Evolutionary conservation across 2,113 vertebrate species (phyloP), one percentile per base, ranked within the genome.

Genomic region (Prionailurus viverrinus): DNA sequence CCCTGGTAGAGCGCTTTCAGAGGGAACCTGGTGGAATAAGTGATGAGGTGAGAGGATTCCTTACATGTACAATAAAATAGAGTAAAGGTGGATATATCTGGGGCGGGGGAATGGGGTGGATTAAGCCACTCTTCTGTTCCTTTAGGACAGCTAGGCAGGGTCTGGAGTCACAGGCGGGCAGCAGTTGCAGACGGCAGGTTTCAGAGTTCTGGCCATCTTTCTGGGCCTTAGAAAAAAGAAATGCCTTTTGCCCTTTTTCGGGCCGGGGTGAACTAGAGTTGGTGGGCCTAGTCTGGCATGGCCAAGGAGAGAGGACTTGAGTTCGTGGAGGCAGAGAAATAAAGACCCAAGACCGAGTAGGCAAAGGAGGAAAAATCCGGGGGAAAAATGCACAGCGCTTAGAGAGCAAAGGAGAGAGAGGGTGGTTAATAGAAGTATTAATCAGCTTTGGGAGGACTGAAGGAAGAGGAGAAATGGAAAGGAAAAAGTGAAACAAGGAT

Each of bases 11-110:
- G 45, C 5, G 48, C 68, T 97, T 96, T 55, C 84, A 89, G 41
- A 93, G 79, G 69, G n/a, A 95, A 71, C 51, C 8, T 63, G 71
- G 23, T 85, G 76, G 58, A 89, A 48, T 53, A 31, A 80, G 58
- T 25, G 91, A 91, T 21, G 73, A 94, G 97, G 96, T 97, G 55
- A 98, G 96, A 90, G 63, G 81, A 89, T 68, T 81, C 25, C 29
- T 89, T 84, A 48, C 3, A 16, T 73, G 31, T 89, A 27, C 31
- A 45, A 3, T 76, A 36, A 89, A 81, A 66, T 53, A 85, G 58
- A 41, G 83, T 48, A 33, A 79, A 55, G 21, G 51, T 88, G 29
- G 15, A 25, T 7, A 11, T 23, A 1, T 61, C 33, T 21, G 15
- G 61, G 19, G 25, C 1, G 45, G 45, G 36, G 51, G 39, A 73